Conservation (phyloP, 2,797 vertebrate genomes). For the Neoniphon sammara region DNA sequence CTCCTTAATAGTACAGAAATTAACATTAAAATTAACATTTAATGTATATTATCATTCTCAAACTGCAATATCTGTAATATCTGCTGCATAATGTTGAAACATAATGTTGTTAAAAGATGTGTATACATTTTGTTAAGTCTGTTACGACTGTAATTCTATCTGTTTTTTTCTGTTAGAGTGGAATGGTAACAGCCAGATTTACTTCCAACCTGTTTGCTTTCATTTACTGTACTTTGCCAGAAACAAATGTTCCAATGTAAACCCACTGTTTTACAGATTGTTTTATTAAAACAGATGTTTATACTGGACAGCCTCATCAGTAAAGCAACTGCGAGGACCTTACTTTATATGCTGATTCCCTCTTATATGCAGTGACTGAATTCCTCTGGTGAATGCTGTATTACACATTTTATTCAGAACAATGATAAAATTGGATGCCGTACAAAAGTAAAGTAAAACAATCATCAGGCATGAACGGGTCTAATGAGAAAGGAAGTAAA, state of each 20-base stretch:
- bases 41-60: neutral
- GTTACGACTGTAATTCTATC: slow-evolving; percentile 2
- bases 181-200: neutral
- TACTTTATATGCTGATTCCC: neutral
- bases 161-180: neutral
- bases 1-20: too few species aligned
- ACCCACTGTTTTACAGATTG: neutral
- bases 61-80: neutral
- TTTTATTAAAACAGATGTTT: neutral
- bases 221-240: neutral
- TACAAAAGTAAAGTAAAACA: slow-evolving; percentile 26
- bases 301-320: neutral
- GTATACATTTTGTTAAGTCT: neutral
- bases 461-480: slow-evolving; percentile 26
- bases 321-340: neutral
- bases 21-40: neutral
- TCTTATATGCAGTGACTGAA: neutral
- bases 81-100: neutral
- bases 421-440: slow-evolving; percentile 2
- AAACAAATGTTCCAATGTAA: neutral
- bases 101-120: neutral
- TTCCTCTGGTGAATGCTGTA: neutral
- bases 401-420: neutral
- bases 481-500: slow-evolving; percentile 75
- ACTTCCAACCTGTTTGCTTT: slow-evolving; percentile 2